These are phyloP conservation scores for Bimastos eiseni DNA, from an alignment of 2,888 invertebrate genomes.

Conservation along the genomic window DNA sequence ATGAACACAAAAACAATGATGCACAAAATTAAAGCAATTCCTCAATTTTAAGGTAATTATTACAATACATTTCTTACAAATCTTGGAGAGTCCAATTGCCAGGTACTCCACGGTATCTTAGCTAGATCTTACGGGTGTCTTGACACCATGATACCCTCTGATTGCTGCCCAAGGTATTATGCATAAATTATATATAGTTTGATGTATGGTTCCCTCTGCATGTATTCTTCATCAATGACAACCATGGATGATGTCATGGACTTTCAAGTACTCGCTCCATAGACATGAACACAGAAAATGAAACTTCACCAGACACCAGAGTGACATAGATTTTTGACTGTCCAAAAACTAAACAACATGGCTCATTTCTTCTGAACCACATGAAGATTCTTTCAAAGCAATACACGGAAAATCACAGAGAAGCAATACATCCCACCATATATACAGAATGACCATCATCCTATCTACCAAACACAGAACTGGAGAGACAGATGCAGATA, in stretches of 20 bases:
- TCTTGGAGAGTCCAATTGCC: background rate
- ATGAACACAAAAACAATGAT: background rate
- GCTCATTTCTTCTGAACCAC: background rate
- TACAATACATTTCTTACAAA: too few relatives aligned
- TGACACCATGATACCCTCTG: background rate
- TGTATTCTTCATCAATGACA: background rate
- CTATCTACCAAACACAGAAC: background rate
- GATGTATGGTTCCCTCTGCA: background rate
- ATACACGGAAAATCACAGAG: background rate
- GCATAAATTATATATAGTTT: background rate
- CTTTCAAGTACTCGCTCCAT: background rate
- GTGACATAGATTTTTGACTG: background rate
- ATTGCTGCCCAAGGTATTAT: background rate
- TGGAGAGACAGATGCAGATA: background rate
- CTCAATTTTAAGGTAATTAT: background rate
- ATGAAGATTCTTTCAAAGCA: constrained; percentile 1
- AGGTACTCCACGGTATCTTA: background rate
- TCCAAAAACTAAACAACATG: background rate
- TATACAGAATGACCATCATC: background rate
- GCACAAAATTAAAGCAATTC: background rate
- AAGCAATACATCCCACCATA: background rate
- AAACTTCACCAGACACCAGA: background rate
- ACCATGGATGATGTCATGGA: background rate
- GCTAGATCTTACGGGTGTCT: background rate
- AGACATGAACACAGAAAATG: background rate